Conservation (phyloP, 2,888 invertebrate species). For the Heteropelma amictum region DNA sequence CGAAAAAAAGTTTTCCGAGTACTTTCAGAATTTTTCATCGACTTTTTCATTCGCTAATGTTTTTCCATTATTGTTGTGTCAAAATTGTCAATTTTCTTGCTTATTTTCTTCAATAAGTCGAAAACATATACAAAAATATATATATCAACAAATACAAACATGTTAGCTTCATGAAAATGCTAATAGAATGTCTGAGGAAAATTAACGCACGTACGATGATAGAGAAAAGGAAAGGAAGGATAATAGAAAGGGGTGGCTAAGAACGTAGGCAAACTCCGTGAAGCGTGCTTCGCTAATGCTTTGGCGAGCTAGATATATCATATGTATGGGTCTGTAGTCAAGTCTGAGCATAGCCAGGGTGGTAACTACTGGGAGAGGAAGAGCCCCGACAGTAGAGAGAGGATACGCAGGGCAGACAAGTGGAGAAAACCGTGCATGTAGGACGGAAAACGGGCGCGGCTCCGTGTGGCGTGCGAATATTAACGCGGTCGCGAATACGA, state of each 20-base stretch:
- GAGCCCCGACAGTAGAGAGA: constrained; percentile 6
- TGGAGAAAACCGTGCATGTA: constrained; percentile 36
- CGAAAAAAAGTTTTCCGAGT: too few species aligned
- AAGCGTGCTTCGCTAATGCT: not conserved
- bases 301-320: too few species aligned
- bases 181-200: too few species aligned
- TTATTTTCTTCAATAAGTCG: too few species aligned
- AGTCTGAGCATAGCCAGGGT: constrained; percentile 17
- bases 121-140: too few species aligned
- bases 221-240: not conserved
- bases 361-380: constrained; percentile 6
- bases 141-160: too few species aligned
- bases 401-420: constrained; percentile 3
- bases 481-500: constrained; percentile 55
- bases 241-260: constrained; percentile 12
- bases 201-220: constrained; percentile 12
- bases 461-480: constrained; percentile 55
- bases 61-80: too few species aligned
- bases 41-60: too few species aligned
- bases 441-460: constrained; percentile 45
- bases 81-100: too few species aligned
- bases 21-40: too few species aligned
- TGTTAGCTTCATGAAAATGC: too few species aligned
- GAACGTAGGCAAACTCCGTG: constrained; percentile 1
- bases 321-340: too few species aligned